These are phyloP conservation scores for Leptocoma aspasia DNA, from an alignment of 2,113 vertebrate genomes.

Conservation along the genomic window DNA sequence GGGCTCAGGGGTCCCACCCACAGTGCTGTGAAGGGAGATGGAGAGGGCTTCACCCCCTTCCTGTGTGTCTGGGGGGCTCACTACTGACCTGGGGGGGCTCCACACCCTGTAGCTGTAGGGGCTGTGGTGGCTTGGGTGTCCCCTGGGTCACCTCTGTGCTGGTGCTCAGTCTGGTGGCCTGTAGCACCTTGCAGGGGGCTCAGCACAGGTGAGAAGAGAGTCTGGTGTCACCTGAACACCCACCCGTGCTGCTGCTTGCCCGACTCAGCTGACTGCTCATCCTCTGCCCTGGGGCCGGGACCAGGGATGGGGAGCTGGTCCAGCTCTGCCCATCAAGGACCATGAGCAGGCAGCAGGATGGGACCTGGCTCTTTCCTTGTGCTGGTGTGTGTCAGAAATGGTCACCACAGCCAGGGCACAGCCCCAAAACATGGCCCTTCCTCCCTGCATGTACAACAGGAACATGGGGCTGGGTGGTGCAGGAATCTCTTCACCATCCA, in stretches of 20 bases:
- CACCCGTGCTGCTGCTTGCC: background rate
- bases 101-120: background rate
- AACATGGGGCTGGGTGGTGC: rapidly evolving
- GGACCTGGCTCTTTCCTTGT: background rate
- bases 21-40: background rate
- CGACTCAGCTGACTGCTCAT: rapidly evolving
- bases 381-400: background rate
- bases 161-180: rapidly evolving
- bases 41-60: background rate
- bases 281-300: too few relatives aligned
- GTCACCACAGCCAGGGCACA: rapidly evolving
- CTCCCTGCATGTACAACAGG: rapidly evolving
- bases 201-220: rapidly evolving
- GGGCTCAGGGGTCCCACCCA: rapidly evolving
- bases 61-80: rapidly evolving
- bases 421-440: rapidly evolving
- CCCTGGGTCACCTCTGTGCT: background rate
- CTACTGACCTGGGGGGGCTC: background rate
- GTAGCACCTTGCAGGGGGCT: background rate
- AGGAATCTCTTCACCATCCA: rapidly evolving
- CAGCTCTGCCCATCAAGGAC: rapidly evolving
- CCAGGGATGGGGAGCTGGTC: background rate
- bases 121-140: background rate
- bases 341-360: rapidly evolving
- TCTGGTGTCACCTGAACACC: background rate